Base-by-base conservation (phyloP, 2,888 invertebrate species). In the Phengaris arion region DNA sequence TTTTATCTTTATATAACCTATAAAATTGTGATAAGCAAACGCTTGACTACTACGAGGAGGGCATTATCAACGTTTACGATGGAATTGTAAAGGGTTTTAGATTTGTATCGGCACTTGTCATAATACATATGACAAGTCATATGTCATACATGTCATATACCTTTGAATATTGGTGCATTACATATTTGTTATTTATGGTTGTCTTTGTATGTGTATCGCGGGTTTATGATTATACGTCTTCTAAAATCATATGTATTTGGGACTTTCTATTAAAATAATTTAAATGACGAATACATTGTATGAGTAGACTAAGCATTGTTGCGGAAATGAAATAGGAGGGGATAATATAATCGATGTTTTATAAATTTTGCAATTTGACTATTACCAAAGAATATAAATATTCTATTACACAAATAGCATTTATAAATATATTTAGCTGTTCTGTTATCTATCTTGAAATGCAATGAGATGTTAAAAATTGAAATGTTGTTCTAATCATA, bases 1-100 rank as follows among this genome's bases (percentile, higher is more conserved):
- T 74, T 76, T 79, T 79, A 79, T 80, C 76, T 78, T 77, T 77
- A 74, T 54, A 54, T 54, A 72, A 72, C 22, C 51, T 52, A 22
- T 22, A 35, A 68, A 9, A 72, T 69, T 48, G 72, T 72, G 72
- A 72, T 72, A 72, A 54, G 54, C 35, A 51, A 13, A 45, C 51
- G 69, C 69, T 48, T 48, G 72, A 35, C 72, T 72, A 72, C 52
- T 54, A 72, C 22, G 72, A 72, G n/a, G n/a, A 69, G 59, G 15
- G 12, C 13, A 35, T 54, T 72, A 72, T 72, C 72, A 15, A 52
- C 54, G 72, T 72, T 72, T 72, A 72, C 13, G 54, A 52, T 35
- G 72, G 52, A 13, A 54, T 54, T 52, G 52, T 72, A 52, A 69
- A 69, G 69, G 35, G 72, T 35, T 52, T 72, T 72, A 72, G 52